A percentile compares a stretch with the other conserved stretches of the same genome.
Evolutionary conservation across 2,888 invertebrate species (phyloP).

Genomic region (Plusia festucae): DNA sequence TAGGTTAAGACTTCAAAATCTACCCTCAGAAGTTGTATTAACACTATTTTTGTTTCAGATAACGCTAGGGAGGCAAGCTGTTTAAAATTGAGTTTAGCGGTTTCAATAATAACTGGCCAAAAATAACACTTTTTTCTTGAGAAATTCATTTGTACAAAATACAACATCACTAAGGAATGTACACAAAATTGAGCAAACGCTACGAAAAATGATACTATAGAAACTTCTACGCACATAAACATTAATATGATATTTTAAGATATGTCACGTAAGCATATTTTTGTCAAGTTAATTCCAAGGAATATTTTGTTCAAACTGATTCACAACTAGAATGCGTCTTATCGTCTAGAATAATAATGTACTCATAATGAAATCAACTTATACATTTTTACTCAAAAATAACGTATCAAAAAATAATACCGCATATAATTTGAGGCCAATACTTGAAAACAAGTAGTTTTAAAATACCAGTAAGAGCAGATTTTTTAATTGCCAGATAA

Average conservation of each 20-base stretch:
- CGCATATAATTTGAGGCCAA: slow-evolving; percentile 8
- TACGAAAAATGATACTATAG: slow-evolving; percentile 55
- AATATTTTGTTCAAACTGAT: slow-evolving; percentile 23
- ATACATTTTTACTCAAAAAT: slow-evolving; percentile 23
- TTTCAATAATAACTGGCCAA: slow-evolving; percentile 25
- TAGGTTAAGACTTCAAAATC: too few relatives aligned
- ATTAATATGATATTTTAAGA: slow-evolving; percentile 54
- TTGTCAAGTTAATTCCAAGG: slow-evolving; percentile 35
- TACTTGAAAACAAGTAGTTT: slow-evolving; percentile 18
- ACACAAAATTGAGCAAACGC: slow-evolving; percentile 75
- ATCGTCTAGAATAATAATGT: too few relatives aligned
- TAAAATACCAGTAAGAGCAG: too few relatives aligned
- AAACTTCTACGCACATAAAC: slow-evolving; percentile 37
- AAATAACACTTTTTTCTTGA: slow-evolving; percentile 28
- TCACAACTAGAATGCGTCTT: slow-evolving; percentile 5
- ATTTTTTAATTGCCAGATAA: too few relatives aligned
- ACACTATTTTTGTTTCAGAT: neutral
- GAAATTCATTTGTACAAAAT: slow-evolving; percentile 38
- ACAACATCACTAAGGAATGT: slow-evolving; percentile 71
- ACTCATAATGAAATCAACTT: neutral
- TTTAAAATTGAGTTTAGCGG: slow-evolving; percentile 22
- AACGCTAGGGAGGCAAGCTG: neutral
- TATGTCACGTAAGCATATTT: slow-evolving; percentile 45
- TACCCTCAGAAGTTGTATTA: neutral
- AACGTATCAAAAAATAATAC: slow-evolving; percentile 11